A percentile compares a stretch with the other conserved stretches of the same genome.
These are phyloP conservation scores for Physocephala rufipes DNA, from an alignment of 2,888 invertebrate genomes.

Conservation along the genomic window DNA sequence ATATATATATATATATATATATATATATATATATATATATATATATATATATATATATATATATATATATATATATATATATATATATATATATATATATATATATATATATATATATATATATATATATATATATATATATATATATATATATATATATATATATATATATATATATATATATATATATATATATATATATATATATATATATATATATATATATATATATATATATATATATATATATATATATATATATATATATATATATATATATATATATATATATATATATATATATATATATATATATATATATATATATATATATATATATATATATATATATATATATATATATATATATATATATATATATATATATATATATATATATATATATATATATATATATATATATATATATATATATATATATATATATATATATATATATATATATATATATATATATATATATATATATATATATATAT, in stretches of 20 bases:
- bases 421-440: slow-evolving; percentile 6
- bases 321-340: slow-evolving; percentile 12
- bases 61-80: too few relatives aligned
- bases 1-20: too few relatives aligned
- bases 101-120: too few relatives aligned
- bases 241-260: slow-evolving; percentile 1
- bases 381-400: slow-evolving; percentile 24
- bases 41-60: too few relatives aligned
- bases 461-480: slow-evolving; percentile 7
- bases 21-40: too few relatives aligned
- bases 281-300: slow-evolving; percentile 1
- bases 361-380: background rate
- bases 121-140: too few relatives aligned
- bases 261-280: slow-evolving; percentile 1
- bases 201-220: too few relatives aligned
- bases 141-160: too few relatives aligned
- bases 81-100: too few relatives aligned
- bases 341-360: background rate
- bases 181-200: too few relatives aligned
- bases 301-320: slow-evolving; percentile 1
- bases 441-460: slow-evolving; percentile 10
- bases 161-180: too few relatives aligned
- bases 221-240: background rate
- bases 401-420: slow-evolving; percentile 23
- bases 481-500: slow-evolving; percentile 6